These are phyloP conservation scores for Typhlichthys eigenmanni DNA, from an alignment of 2,797 vertebrate species.

Conservation along the genomic window DNA sequence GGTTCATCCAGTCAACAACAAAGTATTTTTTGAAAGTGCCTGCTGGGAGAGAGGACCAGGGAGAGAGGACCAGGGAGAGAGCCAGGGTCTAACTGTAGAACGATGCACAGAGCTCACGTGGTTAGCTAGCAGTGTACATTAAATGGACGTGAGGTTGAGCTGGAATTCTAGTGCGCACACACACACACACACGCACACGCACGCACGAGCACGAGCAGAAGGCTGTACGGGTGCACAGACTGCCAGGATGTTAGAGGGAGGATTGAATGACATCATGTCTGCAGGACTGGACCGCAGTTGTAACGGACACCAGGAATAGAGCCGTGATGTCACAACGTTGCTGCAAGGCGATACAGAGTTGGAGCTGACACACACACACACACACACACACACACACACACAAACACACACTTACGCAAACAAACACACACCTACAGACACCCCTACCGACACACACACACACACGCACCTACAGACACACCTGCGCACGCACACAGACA, in stretches of 20 bases:
- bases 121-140: no score
- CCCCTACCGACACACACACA: not conserved
- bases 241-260: constrained; percentile 65
- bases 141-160: constrained; percentile 38
- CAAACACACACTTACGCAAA: constrained; percentile 1
- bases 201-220: constrained; percentile 2
- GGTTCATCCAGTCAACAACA: no score
- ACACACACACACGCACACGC: not conserved
- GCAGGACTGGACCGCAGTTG: constrained; percentile 55
- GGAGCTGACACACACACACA: constrained; percentile 19
- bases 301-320: constrained; percentile 77
- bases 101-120: no score
- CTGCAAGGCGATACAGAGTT: constrained; percentile 70
- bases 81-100: no score
- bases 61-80: constrained; percentile 15
- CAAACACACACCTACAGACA: constrained; percentile 19
- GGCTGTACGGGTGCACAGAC: constrained; percentile 44
- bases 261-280: constrained; percentile 79
- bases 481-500: constrained; percentile 18
- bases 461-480: constrained; percentile 20
- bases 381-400: constrained; percentile 21
- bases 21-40: no score
- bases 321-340: constrained; percentile 77
- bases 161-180: constrained; percentile 33
- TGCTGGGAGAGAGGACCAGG: constrained; percentile 31